A percentile compares a stretch with the other conserved stretches of the same genome.
Conservation (phyloP, 2,888 invertebrate genomes). For the Syrista parreyssii region DNA sequence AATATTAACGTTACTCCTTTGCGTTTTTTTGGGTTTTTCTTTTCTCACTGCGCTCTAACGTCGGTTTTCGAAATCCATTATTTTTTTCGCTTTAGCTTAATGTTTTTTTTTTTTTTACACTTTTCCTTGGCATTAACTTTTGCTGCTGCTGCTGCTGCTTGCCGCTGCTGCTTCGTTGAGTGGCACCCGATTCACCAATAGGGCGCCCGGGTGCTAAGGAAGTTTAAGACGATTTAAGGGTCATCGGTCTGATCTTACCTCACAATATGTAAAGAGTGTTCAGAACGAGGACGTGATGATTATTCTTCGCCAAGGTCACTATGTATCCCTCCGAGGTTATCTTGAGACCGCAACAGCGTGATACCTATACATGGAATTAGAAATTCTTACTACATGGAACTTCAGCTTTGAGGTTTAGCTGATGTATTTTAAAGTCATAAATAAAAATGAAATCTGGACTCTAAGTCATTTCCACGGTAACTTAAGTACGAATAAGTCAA, state of each 20-base stretch:
- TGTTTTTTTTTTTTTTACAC: conserved; percentile 10
- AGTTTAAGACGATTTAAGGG: conserved; percentile 40
- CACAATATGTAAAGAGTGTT: conserved; percentile 93
- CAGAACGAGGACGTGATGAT: conserved; percentile 97
- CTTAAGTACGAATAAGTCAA: not conserved
- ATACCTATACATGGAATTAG: conserved; percentile 76
- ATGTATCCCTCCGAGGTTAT: conserved; percentile 97
- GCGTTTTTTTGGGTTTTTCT: too few species aligned
- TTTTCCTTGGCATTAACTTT: conserved; percentile 10
- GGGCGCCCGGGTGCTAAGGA: conserved; percentile 43
- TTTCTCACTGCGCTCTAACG: too few species aligned
- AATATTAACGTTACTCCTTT: too few species aligned
- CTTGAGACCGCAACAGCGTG: conserved; percentile 97
- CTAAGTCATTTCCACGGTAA: not conserved
- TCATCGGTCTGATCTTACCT: conserved; percentile 68
- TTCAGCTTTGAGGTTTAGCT: too few species aligned
- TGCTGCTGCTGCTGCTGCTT: conserved; percentile 28
- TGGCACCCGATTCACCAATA: conserved; percentile 46
- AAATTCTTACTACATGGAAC: not conserved
- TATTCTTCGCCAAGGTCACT: conserved; percentile 97
- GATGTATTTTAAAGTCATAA: too few species aligned
- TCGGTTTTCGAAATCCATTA: too few species aligned
- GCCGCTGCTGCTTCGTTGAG: conserved; percentile 44
- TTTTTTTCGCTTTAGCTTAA: conserved; percentile 15
- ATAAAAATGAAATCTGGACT: too few species aligned